Percentiles rank a stretch among this genome's conserved stretches.
These are phyloP conservation scores for Chrysomallon squamiferum DNA, from an alignment of 1,140 invertebrate species.

Conservation along the genomic window DNA sequence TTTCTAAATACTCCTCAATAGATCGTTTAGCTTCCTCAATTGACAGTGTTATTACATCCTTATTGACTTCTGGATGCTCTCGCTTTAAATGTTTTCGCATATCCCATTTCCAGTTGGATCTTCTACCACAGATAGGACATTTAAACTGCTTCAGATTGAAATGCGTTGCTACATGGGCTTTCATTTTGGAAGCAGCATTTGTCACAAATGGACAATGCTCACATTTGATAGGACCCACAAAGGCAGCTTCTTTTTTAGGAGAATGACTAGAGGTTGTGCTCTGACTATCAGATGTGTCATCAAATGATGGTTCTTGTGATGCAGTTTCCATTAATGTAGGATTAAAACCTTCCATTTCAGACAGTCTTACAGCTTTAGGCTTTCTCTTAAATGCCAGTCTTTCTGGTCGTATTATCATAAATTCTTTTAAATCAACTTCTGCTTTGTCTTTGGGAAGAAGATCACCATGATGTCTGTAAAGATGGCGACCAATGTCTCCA, in stretches of 20 bases:
- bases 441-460: constrained; percentile 26
- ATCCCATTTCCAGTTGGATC: constrained; percentile 63
- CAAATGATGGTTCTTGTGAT: not conserved
- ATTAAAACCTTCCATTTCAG: not conserved
- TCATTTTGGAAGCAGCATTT: constrained; percentile 52
- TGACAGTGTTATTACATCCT: constrained; percentile 52
- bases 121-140: constrained; percentile 57
- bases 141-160: constrained; percentile 59
- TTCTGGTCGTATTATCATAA: constrained; percentile 12
- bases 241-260: not conserved
- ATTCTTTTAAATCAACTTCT: constrained; percentile 14
- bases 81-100: constrained; percentile 60
- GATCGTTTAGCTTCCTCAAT: constrained; percentile 59
- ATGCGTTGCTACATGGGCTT: constrained; percentile 56
- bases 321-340: too few relatives aligned
- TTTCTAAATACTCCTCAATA: constrained; percentile 53
- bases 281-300: not conserved
- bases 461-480: constrained; percentile 61
- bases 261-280: not conserved
- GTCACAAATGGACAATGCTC: constrained; percentile 53
- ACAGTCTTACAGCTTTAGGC: not conserved
- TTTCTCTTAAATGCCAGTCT: not conserved
- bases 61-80: constrained; percentile 41
- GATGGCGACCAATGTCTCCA: constrained; percentile 63
- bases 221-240: constrained; percentile 33